Evolutionary conservation across 2,113 vertebrate species (phyloP), one percentile per base, ranked within the genome.

Genomic region (Choloepus hoffmanni): DNA sequence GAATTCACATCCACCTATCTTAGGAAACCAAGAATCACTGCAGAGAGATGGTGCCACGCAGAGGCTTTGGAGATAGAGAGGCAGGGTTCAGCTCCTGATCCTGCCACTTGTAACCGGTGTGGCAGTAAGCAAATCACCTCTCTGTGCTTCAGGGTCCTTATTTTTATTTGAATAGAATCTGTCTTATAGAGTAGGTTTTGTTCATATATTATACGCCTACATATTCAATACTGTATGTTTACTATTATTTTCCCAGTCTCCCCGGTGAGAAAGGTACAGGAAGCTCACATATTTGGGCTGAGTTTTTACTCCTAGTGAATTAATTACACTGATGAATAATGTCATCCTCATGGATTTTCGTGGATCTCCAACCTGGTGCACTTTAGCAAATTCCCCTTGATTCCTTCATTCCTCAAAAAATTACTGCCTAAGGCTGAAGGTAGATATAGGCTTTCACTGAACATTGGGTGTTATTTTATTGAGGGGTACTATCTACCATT

Each of bases 191-290:
- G 6, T 16, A 12, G 9, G 36, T 36, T 83, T 58, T 74, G 83
- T 33, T 81, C n/a, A 2, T 67, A 24, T 7, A n/a, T 53, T 60
- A 15, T 28, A 12, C 23, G 77, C 2, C 36, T 70, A 36, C 8
- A 16, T 48, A 89, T 36, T 90, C 53, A 74, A 82, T 85, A 30
- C 5, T 40, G 26, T 48, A 70, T 73, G 7, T 50, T 83, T 73
- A 9, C 43, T 74, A 43, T 62, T 68, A 95, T 26, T 86, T 93
- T 96, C 12, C 2, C 5, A 48, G 89, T 89, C 67, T 92, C 26
- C 74, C 62, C 4, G 78, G 40, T 3, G 84, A 93, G 81, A 9
- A 30, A 30, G 48, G 4, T 79, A 58, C 9, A 9, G 7, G 3
- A 53, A 67, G 7, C 5, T 90, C 53, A 63, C 12, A 40, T 67